phyloP scores from a whole-genome alignment of 2,888 invertebrate genomes.

The Machimus atricapillus region DNA sequence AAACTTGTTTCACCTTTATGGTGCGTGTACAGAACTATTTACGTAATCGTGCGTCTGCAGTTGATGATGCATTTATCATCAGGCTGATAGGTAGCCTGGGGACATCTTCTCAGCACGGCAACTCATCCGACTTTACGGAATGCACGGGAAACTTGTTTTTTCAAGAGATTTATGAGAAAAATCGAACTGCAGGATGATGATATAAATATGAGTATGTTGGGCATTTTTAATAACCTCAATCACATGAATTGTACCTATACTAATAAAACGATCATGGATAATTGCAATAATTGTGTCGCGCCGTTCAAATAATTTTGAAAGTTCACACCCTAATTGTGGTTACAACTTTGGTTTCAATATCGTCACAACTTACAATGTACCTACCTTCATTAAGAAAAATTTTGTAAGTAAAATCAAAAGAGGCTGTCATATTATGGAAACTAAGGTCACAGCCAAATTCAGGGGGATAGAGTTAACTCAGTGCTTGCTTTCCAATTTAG shows the following conservation, averaged over 20 bases:
- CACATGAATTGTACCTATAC: neutral
- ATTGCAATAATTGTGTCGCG: neutral
- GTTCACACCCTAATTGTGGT: too few relatives aligned
- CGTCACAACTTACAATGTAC: too few relatives aligned
- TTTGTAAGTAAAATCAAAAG: too few relatives aligned
- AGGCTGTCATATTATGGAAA: too few relatives aligned
- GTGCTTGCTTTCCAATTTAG: too few relatives aligned
- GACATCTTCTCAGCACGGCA: neutral
- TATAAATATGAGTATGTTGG: neutral
- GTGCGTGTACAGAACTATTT: neutral
- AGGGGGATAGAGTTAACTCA: too few relatives aligned
- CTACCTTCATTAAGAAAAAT: too few relatives aligned
- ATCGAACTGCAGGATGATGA: neutral
- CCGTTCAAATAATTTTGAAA: too few relatives aligned
- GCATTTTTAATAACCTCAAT: neutral
- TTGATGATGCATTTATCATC: neutral
- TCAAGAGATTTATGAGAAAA: neutral
- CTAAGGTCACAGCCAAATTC: too few relatives aligned
- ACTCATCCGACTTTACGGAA: neutral
- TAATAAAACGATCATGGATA: neutral
- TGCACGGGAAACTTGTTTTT: neutral
- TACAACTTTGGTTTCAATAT: too few relatives aligned
- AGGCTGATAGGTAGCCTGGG: neutral
- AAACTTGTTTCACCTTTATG: conserved; percentile 12
- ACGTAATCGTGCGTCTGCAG: neutral